Base-by-base conservation (phyloP, 2,797 vertebrate species). In the Sitta carolinensis region DNA sequence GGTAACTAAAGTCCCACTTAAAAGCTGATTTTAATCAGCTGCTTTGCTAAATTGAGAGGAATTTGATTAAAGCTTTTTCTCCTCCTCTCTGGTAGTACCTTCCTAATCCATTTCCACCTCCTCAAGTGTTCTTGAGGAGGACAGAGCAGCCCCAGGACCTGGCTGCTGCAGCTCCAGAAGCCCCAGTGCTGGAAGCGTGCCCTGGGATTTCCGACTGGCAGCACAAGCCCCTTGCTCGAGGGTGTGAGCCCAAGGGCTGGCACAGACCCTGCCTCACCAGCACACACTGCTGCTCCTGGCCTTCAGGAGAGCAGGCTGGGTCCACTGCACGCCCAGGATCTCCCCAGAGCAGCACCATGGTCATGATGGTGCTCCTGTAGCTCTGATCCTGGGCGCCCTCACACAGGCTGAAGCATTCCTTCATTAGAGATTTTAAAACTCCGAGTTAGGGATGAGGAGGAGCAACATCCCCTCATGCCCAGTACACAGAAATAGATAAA, bases 351-450 rank as follows among this genome's bases (percentile, higher is more conserved):
- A 80, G 1, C 13, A 15, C 10, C 13, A 10, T 2, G 12, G 13
- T 4, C 14, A 19, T 5, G 45, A 11, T 1, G 8, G 30, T 14
- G 47, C 52, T 51, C 22, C 1, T 3, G 3, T 17, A 50, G 82
- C 45, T 55, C 72, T 11, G 15, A 4, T 61, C 61, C 7, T 8
- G 42, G 10, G 27, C 80, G 34, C 14, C 45, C 85, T 48, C 75
- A 45, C 20, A 25, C 1, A 0, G 59, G 22, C 63, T 9, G 1
- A 29, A 26, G 11, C 30, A 11, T 17, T 61, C 5, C 0, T 36
- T 40, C 54, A 74, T 43, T 9, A 66, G 25, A 54, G 26, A 42
- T 51, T 50, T 48, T 19, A 23, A 43, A 77, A 57, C 45, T n/a
- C n/a, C 4, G 42, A 25, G 16, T 30, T 5, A 26, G 38, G 11